These are phyloP conservation scores for Acrobasis suavella DNA, from an alignment of 2,888 invertebrate species.

Conservation along the genomic window DNA sequence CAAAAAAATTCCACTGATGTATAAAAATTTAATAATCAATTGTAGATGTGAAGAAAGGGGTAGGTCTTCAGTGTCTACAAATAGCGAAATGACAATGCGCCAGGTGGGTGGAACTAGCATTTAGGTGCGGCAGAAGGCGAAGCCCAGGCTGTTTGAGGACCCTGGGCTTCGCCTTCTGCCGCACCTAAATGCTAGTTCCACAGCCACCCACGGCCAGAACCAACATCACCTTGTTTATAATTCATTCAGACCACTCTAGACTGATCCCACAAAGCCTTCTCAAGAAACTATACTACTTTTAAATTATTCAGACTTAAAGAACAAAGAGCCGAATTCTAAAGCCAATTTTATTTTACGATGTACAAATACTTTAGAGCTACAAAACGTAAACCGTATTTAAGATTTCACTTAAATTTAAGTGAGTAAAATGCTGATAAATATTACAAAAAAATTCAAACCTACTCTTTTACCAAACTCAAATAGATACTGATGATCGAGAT, in stretches of 20 bases:
- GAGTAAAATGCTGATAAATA: too few relatives aligned
- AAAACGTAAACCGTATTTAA: too few relatives aligned
- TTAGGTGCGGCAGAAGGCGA: slow-evolving; percentile 12
- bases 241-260: background rate
- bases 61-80: background rate
- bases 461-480: too few relatives aligned
- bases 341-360: background rate
- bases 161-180: too few relatives aligned
- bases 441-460: too few relatives aligned
- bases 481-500: too few relatives aligned
- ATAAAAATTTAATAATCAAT: too few relatives aligned
- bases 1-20: too few relatives aligned
- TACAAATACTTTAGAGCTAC: background rate
- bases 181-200: too few relatives aligned
- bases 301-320: background rate
- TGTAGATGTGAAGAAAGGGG: background rate
- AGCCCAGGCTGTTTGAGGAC: too few relatives aligned
- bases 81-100: background rate
- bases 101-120: background rate
- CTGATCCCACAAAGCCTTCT: slow-evolving; percentile 5
- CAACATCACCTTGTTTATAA: slow-evolving; percentile 19
- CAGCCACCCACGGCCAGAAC: slow-evolving; percentile 29
- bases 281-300: slow-evolving; percentile 2
- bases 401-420: too few relatives aligned
- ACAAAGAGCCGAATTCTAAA: slow-evolving; percentile 1